These are phyloP conservation scores for Pseudomyrmex gracilis DNA, from an alignment of 1,140 invertebrate genomes.

Conservation along the genomic window DNA sequence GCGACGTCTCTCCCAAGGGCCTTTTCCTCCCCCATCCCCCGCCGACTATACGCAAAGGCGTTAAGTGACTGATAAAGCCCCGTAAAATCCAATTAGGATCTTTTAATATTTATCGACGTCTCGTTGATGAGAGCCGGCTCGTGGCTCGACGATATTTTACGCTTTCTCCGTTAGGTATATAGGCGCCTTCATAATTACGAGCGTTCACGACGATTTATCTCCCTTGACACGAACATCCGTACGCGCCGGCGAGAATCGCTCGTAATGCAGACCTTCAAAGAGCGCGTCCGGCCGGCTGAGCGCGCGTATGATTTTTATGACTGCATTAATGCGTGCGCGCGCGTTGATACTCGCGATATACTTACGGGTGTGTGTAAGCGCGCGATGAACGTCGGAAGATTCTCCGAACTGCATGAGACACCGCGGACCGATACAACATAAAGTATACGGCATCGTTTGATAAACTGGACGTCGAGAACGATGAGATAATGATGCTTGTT, in stretches of 20 bases:
- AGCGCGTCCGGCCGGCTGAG: conserved; percentile 4
- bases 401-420: conserved; percentile 64
- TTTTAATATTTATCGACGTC: conserved; percentile 77
- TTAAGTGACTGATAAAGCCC: conserved; percentile 76
- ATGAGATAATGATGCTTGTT: conserved; percentile 63
- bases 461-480: conserved; percentile 66
- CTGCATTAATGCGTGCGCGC: conserved; percentile 26
- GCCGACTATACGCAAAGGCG: conserved; percentile 43
- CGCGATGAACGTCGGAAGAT: conserved; percentile 29
- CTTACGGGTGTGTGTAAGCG: neutral
- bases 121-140: conserved; percentile 48
- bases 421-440: conserved; percentile 43
- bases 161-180: conserved; percentile 53
- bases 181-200: conserved; percentile 61
- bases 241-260: conserved; percentile 16
- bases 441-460: conserved; percentile 65
- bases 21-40: neutral
- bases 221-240: conserved; percentile 56
- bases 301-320: conserved; percentile 32
- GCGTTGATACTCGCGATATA: conserved; percentile 19
- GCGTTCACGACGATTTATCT: conserved; percentile 68
- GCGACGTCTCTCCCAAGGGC: conserved; percentile 25
- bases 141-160: conserved; percentile 57
- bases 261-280: conserved; percentile 55
- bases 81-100: conserved; percentile 76